These are phyloP conservation scores for Dryococelus australis DNA, from an alignment of 2,888 invertebrate species.

Conservation along the genomic window DNA sequence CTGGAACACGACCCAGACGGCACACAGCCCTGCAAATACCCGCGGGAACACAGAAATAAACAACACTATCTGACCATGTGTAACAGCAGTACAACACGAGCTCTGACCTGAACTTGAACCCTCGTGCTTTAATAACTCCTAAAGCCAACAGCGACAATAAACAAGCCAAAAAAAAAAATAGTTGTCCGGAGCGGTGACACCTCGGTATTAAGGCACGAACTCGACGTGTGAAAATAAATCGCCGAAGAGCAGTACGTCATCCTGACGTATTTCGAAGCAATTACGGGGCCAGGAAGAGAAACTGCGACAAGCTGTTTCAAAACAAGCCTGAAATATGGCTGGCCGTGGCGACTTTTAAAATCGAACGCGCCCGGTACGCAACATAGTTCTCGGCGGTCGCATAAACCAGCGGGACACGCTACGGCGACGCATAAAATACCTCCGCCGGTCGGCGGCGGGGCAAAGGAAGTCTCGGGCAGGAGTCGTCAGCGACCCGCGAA, in stretches of 20 bases:
- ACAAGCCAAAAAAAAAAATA: neutral
- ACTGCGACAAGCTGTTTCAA: constrained; percentile 10
- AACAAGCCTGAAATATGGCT: constrained; percentile 3
- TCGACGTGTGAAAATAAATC: neutral
- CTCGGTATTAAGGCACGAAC: neutral
- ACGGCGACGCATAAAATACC: neutral
- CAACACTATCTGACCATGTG: neutral
- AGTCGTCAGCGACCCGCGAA: neutral
- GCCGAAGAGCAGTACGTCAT: neutral
- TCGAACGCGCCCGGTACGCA: neutral
- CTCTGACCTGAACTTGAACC: neutral
- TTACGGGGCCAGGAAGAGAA: neutral
- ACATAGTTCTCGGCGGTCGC: neutral
- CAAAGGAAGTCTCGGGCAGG: neutral
- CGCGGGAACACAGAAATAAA: neutral
- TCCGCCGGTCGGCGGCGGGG: neutral
- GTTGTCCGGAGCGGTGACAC: neutral
- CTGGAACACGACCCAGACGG: neutral
- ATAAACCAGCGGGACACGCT: neutral
- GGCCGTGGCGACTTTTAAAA: neutral
- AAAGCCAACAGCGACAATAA: neutral
- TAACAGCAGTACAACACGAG: neutral
- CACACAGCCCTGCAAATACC: neutral
- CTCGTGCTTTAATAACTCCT: neutral
- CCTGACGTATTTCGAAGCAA: neutral